Conservation (phyloP, 2,888 invertebrate species). For the Protophormia terraenovae region DNA sequence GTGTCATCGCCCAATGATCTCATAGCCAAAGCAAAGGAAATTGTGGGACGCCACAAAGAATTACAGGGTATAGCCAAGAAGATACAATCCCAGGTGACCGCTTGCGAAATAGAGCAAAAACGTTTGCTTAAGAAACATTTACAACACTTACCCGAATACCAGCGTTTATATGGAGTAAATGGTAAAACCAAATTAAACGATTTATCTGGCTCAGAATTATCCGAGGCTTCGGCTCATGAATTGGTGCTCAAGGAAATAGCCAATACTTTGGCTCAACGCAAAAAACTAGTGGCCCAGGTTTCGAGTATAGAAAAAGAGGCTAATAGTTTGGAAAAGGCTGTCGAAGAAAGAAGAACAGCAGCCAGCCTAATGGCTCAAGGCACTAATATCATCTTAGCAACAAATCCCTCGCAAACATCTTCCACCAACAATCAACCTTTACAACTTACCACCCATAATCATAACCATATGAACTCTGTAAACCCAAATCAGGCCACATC, state of each 20-base stretch:
- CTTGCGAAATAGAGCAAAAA: conserved; percentile 88
- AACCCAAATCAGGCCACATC: conserved; percentile 66
- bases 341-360: conserved; percentile 84
- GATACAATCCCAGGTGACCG: conserved; percentile 90
- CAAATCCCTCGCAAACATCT: conserved; percentile 48
- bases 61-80: conserved; percentile 93
- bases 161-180: conserved; percentile 73
- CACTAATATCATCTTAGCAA: conserved; percentile 77
- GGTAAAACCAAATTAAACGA: conserved; percentile 76
- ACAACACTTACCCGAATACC: conserved; percentile 87
- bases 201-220: conserved; percentile 82
- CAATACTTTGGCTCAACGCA: conserved; percentile 90
- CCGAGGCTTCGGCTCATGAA: conserved; percentile 88
- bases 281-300: conserved; percentile 91
- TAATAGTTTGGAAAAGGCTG: conserved; percentile 87
- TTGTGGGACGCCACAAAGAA: conserved; percentile 95
- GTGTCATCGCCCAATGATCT: conserved; percentile 92
- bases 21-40: conserved; percentile 93
- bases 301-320: conserved; percentile 91
- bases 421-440: conserved; percentile 50
- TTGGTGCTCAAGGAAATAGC: conserved; percentile 93
- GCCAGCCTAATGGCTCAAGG: conserved; percentile 79
- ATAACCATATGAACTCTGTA: conserved; percentile 56
- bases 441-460: conserved; percentile 58
- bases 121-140: conserved; percentile 87